Evolutionary conservation across 2,888 invertebrate species (phyloP), one percentile per base, ranked within the genome.

Genomic region (Acronicta alni): DNA sequence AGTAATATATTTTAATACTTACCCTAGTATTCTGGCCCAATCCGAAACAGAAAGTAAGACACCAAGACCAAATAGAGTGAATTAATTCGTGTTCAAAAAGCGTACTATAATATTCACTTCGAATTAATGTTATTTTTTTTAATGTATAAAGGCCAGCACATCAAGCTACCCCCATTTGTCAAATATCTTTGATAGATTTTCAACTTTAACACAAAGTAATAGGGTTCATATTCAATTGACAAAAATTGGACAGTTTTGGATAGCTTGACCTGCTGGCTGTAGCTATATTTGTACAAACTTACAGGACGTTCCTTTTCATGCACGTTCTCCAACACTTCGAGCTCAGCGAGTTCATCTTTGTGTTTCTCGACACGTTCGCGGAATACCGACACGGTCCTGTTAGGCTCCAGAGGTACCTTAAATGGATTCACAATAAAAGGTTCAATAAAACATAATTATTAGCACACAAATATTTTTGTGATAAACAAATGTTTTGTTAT

Each of bases 321-420:
- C 0, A 98, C 93, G 68, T 97, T 97, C 76, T 97, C 98, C 77
- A 97, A 96, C 69, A 97, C 96, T 86, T 97, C 98, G 47, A 98
- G 91, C 86, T 97, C 98, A 0, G 97, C 97, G 44, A 98, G 95
- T 86, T 98, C 98, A 81, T 98, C 98, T 81, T 98, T 98, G 81
- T 98, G 98, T 73, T 98, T 98, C 82, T 98, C 98, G 0, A 98
- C 95, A 9, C 98, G 95, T 83, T 98, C 98, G 57, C 98, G 97
- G 91, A 99, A 99, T 3, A 99, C 98, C 0, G 99, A 99, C 84
- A 98, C 97, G 0, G 98, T 97, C 30, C 99, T 95, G 79, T 97
- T 97, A 0, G 98, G 97, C 82, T 98, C 97, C 16, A 99, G 83
- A 0, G 96, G 96, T 32, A 96, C 95, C 63, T 98, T 96, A 26